Conservation (phyloP, 2,797 vertebrate genomes). For the Pipistrellus pygmaeus region DNA sequence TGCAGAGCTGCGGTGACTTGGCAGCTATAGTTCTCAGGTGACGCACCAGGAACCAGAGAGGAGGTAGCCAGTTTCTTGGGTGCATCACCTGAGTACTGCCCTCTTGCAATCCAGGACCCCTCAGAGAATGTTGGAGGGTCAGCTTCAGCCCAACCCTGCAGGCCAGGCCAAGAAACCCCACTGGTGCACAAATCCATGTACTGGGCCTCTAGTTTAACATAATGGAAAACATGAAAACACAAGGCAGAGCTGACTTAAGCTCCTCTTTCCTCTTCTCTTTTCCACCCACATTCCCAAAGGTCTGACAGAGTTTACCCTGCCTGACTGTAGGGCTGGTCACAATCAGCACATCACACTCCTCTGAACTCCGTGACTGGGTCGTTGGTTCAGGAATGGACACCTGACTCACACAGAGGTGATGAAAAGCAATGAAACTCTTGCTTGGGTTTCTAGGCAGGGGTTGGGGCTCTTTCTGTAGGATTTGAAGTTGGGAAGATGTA, state of each 20-base stretch:
- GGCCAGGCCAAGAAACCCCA: too few relatives aligned
- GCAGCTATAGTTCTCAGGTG: too few relatives aligned
- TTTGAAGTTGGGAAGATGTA: not conserved
- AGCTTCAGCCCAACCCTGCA: too few relatives aligned
- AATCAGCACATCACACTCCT: not conserved
- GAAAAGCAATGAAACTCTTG: not conserved
- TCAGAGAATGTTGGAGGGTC: too few relatives aligned
- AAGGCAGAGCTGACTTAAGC: not conserved
- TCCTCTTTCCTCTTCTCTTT: not conserved
- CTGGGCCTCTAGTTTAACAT: not conserved
- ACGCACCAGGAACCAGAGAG: too few relatives aligned
- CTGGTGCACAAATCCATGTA: too few relatives aligned
- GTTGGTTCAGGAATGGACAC: not conserved
- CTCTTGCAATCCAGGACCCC: too few relatives aligned
- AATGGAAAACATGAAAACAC: not conserved
- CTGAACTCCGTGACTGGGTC: not conserved
- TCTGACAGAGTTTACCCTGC: not conserved
- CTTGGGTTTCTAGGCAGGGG: not conserved
- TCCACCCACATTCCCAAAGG: too few relatives aligned
- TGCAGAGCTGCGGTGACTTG: too few relatives aligned
- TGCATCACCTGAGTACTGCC: too few relatives aligned
- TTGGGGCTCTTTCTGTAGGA: not conserved
- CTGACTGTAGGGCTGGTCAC: too few relatives aligned
- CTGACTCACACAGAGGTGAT: not conserved
- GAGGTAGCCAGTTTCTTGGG: too few relatives aligned